A percentile compares a stretch with the other conserved stretches of the same genome.
Conservation (phyloP, 2,113 vertebrate genomes). For the Maccullochella peelii region DNA sequence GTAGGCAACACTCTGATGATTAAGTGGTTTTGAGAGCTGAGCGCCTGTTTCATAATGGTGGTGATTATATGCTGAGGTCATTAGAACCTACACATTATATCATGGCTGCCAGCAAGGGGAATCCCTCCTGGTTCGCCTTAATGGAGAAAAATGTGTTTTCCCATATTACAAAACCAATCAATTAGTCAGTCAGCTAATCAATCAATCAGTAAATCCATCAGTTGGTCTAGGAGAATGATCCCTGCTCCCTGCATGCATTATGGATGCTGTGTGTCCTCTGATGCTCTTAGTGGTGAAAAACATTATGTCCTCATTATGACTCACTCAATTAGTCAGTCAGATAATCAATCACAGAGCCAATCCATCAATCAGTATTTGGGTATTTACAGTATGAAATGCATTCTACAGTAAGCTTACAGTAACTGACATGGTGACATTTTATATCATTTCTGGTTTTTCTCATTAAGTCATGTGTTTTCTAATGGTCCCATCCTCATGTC, state of each 20-base stretch:
- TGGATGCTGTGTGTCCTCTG: constrained; percentile 54
- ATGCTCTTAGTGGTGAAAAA: constrained; percentile 45
- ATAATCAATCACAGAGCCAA: constrained; percentile 33
- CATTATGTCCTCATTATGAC: constrained; percentile 55
- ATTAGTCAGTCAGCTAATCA: constrained; percentile 59
- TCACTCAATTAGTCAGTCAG: constrained; percentile 54
- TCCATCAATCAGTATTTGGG: constrained; percentile 33
- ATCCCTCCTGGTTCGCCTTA: constrained; percentile 49
- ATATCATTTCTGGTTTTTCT: neutral
- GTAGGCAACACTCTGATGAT: constrained; percentile 66
- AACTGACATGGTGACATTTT: neutral
- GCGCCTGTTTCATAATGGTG: constrained; percentile 66
- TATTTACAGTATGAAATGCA: neutral
- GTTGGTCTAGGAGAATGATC: constrained; percentile 43
- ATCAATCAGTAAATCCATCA: constrained; percentile 69
- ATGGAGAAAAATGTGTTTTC: constrained; percentile 72
- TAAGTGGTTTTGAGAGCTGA: constrained; percentile 60
- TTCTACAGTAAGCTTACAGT: neutral
- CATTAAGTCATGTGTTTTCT: neutral
- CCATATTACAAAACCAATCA: constrained; percentile 58
- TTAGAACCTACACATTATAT: constrained; percentile 76
- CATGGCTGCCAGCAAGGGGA: constrained; percentile 59
- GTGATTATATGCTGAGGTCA: constrained; percentile 80
- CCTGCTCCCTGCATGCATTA: constrained; percentile 49
- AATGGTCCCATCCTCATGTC: neutral